phyloP scores from a whole-genome alignment of 2,797 vertebrate genomes.

The Rousettus madagascariensis region DNA sequence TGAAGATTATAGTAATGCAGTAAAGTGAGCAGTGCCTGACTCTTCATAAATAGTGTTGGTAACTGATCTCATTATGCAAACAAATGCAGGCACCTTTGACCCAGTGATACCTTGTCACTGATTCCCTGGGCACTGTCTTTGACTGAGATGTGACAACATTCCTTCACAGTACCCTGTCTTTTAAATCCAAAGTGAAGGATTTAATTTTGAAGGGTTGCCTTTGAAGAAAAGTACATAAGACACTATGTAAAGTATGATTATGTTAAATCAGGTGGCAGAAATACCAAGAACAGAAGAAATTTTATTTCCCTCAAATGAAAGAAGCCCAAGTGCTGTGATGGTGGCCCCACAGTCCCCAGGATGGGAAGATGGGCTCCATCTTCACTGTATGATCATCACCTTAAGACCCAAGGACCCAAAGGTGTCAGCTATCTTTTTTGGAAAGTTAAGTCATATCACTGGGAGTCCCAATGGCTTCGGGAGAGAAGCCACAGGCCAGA shows the following conservation, averaged over 20 bases:
- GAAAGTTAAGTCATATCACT: not conserved
- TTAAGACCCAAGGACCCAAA: not conserved
- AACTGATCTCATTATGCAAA: not conserved
- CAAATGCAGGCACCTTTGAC: not conserved
- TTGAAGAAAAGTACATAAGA: not conserved
- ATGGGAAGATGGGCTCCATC: not conserved
- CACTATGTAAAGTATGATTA: not conserved
- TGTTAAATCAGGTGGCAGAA: not conserved
- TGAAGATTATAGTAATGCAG: not conserved
- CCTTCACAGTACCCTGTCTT: not conserved
- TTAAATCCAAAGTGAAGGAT: not conserved
- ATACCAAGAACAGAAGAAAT: not conserved
- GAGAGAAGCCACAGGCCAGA: not conserved
- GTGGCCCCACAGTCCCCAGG: not conserved
- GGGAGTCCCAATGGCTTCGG: not conserved
- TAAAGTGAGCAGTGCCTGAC: not conserved
- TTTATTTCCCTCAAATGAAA: not conserved
- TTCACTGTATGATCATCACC: not conserved
- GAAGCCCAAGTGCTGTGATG: not conserved
- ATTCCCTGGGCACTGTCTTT: not conserved
- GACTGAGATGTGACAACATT: not conserved
- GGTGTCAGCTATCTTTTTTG: not conserved
- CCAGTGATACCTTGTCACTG: not conserved
- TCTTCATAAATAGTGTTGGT: not conserved
- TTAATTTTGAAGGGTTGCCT: slow-evolving; percentile 13